phyloP scores from a whole-genome alignment of 1,140 invertebrate species.

The Tetramorium parvispinum region DNA sequence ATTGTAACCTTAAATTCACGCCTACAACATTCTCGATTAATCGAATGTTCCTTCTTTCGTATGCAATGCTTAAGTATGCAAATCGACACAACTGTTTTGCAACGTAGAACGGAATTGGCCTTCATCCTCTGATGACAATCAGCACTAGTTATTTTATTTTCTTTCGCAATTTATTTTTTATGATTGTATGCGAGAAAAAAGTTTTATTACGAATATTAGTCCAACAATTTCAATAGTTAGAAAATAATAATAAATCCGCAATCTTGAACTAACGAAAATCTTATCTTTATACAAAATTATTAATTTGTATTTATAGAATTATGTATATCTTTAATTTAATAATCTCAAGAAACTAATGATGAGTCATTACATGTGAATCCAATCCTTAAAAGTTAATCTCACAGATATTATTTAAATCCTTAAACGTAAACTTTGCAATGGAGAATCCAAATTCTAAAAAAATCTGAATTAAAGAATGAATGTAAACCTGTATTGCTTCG shows the following conservation, averaged over 20 bases:
- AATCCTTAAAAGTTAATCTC: neutral
- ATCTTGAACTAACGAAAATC: neutral
- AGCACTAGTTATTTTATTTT: constrained; percentile 18
- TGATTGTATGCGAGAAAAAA: constrained; percentile 1
- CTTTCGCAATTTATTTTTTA: constrained; percentile 52
- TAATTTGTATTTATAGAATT: neutral
- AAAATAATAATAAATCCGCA: neutral
- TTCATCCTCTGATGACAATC: neutral
- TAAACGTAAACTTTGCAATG: neutral
- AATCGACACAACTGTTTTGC: constrained; percentile 65
- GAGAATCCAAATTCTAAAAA: neutral
- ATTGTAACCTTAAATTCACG: constrained; percentile 50
- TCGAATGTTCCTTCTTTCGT: constrained; percentile 63
- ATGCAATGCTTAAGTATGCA: constrained; percentile 65
- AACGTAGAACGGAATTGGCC: constrained; percentile 33
- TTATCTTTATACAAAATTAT: neutral
- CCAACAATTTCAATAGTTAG: neutral
- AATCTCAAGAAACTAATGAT: neutral
- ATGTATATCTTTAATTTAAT: constrained; percentile 8
- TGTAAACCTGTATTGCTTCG: constrained; percentile 11
- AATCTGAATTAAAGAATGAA: neutral
- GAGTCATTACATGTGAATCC: neutral
- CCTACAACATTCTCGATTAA: constrained; percentile 56
- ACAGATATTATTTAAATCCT: neutral
- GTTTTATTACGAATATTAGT: neutral